phyloP scores from a whole-genome alignment of 2,113 vertebrate genomes.

The Rhinolophus sinicus region DNA sequence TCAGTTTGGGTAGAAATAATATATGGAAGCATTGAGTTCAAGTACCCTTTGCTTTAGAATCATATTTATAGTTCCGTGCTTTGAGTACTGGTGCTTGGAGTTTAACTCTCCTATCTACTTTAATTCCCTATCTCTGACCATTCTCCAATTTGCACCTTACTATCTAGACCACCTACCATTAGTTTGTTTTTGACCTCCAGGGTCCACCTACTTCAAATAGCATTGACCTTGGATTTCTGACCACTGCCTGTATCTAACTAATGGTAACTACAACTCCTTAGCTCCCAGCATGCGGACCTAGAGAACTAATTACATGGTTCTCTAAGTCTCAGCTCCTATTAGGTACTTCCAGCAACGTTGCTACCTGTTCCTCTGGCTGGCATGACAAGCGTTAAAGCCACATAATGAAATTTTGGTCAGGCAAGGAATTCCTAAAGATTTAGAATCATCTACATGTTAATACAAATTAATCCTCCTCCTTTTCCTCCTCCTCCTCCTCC shows the following conservation, averaged over 20 bases:
- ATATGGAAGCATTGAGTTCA: not conserved
- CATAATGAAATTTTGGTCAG: constrained; percentile 46
- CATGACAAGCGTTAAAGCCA: not conserved
- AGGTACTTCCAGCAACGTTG: not conserved
- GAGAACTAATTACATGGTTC: constrained; percentile 54
- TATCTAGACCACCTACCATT: constrained; percentile 36
- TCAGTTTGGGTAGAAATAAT: constrained; percentile 6
- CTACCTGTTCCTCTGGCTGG: not conserved
- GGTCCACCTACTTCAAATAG: constrained; percentile 53
- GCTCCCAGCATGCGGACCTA: constrained; percentile 14
- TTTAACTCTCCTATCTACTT: not conserved
- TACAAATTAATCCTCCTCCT: not conserved
- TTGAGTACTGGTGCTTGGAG: constrained; percentile 20
- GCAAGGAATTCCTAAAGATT: not conserved
- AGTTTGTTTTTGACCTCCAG: constrained; percentile 63
- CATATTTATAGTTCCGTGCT: not conserved
- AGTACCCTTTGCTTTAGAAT: constrained; percentile 32
- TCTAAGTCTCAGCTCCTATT: constrained; percentile 34
- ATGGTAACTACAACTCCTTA: constrained; percentile 55
- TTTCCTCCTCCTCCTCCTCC: no score
- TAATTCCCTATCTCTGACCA: not conserved
- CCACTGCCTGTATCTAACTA: constrained; percentile 38
- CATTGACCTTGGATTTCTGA: constrained; percentile 42
- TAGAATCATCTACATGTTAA: constrained; percentile 27
- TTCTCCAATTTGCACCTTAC: not conserved